phyloP scores from a whole-genome alignment of 2,113 vertebrate genomes.

The Otocyon megalotis region DNA sequence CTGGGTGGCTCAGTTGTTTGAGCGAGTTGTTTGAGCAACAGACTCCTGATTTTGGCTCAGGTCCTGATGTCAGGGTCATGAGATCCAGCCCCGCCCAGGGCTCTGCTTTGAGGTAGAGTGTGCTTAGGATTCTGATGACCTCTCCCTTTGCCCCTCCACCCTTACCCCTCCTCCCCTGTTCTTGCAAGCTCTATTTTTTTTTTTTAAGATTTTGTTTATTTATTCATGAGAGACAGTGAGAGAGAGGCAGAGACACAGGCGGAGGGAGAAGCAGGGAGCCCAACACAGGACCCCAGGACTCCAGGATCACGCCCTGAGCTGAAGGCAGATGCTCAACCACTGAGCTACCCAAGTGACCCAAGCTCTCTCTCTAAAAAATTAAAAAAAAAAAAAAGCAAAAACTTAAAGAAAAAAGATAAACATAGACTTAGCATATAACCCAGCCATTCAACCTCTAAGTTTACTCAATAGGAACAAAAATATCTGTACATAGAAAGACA shows the following conservation, averaged over 20 bases:
- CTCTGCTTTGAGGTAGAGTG: background rate
- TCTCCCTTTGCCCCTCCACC: background rate
- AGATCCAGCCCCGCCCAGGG: background rate
- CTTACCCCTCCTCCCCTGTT: background rate
- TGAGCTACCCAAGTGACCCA: no score
- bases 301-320: no score
- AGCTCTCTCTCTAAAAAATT: background rate
- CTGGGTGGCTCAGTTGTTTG: background rate
- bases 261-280: no score
- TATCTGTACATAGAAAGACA: background rate
- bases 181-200: no score
- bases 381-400: background rate
- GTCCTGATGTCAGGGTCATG: background rate
- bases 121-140: background rate
- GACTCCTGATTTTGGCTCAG: no score
- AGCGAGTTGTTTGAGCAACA: no score
- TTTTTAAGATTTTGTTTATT: no score
- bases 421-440: background rate
- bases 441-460: background rate
- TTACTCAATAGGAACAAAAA: background rate
- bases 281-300: no score
- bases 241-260: no score
- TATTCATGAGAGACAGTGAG: no score
- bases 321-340: no score
- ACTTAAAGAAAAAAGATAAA: background rate